Percentiles rank a stretch among this genome's conserved stretches.
Conservation (phyloP, 2,797 vertebrate species). For the Alfaro cultratus region DNA sequence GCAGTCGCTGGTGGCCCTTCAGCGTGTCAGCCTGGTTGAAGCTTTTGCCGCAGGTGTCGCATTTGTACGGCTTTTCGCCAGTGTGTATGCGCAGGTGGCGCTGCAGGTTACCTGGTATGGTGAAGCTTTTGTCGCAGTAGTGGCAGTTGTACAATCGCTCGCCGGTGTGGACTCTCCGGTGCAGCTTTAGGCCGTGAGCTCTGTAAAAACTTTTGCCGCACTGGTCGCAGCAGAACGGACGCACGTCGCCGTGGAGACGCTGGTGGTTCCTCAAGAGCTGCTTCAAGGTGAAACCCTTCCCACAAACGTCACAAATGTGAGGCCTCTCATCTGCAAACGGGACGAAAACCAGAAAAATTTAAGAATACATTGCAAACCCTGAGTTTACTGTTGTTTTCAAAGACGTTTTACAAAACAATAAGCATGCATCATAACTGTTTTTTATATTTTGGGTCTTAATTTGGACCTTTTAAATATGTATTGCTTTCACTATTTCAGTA, state of each 20-base stretch:
- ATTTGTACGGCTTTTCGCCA: slow-evolving; percentile 84
- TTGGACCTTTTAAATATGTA: neutral
- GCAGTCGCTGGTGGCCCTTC: slow-evolving; percentile 81
- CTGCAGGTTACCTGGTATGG: slow-evolving; percentile 81
- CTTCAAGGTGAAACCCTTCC: slow-evolving; percentile 74
- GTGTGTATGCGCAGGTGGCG: slow-evolving; percentile 87
- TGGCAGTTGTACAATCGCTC: slow-evolving; percentile 79
- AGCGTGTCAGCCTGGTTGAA: slow-evolving; percentile 85
- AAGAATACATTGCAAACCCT: neutral
- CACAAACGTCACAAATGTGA: slow-evolving; percentile 73
- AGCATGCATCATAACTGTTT: neutral
- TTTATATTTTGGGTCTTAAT: neutral
- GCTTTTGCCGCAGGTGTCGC: slow-evolving; percentile 81
- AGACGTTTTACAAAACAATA: neutral
- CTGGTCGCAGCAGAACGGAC: slow-evolving; percentile 77
- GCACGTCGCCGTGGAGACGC: slow-evolving; percentile 77
- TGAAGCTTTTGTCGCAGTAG: slow-evolving; percentile 83
- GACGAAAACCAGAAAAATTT: neutral
- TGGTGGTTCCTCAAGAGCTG: slow-evolving; percentile 76
- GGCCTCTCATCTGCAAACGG: slow-evolving; percentile 64
- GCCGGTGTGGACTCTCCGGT: slow-evolving; percentile 80
- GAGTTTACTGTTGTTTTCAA: neutral
- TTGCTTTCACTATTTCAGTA: neutral
- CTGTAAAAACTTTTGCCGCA: slow-evolving; percentile 82
- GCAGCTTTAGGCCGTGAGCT: slow-evolving; percentile 79